A percentile compares a stretch with the other conserved stretches of the same genome.
These are phyloP conservation scores for Cynocephalus volans DNA, from an alignment of 2,113 vertebrate species.

Conservation along the genomic window DNA sequence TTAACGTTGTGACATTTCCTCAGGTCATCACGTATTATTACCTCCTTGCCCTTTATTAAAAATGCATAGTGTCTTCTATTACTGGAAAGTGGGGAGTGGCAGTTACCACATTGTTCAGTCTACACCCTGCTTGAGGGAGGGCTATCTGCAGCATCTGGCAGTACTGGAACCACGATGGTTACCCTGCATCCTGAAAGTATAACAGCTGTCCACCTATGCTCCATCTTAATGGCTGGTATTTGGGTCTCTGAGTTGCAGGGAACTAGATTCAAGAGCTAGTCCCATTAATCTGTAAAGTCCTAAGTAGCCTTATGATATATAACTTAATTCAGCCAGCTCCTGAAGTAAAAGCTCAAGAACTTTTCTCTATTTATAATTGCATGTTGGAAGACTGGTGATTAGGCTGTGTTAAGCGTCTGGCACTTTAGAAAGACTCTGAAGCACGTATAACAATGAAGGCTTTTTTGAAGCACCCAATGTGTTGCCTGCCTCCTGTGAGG, in stretches of 20 bases:
- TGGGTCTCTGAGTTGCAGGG: not conserved
- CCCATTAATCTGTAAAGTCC: not conserved
- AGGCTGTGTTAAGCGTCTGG: not conserved
- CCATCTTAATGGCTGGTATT: not conserved
- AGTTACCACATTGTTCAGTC: not conserved
- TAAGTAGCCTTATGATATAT: not conserved
- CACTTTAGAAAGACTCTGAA: slow-evolving; percentile 8
- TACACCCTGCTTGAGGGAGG: not conserved
- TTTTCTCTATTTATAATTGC: not conserved
- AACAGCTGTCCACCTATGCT: not conserved
- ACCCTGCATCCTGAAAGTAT: not conserved
- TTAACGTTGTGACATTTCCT: slow-evolving; percentile 43
- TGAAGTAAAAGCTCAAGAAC: slow-evolving; percentile 53
- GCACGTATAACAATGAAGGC: not conserved
- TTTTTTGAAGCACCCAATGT: not conserved
- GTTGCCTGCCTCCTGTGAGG: not conserved
- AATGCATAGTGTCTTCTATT: not conserved
- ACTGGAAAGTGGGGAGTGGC: not conserved
- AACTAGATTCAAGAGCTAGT: not conserved
- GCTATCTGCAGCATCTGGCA: not conserved
- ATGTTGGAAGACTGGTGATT: not conserved
- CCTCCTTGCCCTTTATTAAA: slow-evolving; percentile 2
- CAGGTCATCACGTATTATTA: not conserved
- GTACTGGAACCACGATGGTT: not conserved
- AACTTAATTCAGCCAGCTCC: not conserved